Evolutionary conservation across 2,113 vertebrate species (phyloP), one percentile per base, ranked within the genome.

Genomic region (Pungitius pungitius): DNA sequence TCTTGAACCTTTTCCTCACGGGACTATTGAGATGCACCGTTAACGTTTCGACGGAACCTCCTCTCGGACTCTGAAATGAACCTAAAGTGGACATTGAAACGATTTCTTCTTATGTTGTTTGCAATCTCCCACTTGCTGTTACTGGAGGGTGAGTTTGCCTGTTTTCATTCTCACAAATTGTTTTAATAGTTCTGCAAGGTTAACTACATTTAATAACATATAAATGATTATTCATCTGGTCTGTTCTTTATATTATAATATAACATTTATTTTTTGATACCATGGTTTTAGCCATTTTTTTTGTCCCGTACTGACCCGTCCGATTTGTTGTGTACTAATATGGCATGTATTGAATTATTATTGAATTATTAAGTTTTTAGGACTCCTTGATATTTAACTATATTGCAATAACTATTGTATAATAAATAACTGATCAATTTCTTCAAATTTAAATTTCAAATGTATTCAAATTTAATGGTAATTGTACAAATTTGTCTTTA

Each of bases 41-140:
- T 95, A 94, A 92, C 90, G 87, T 90, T 82, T 87, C 92, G 88
- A 79, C 85, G 78, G 74, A 86, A 92, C 91, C 77, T 88, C 81
- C 83, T 69, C 82, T 92, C 86, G 93, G 93, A 93, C 93, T 86
- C 91, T 97, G 97, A 97, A 94, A 99, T 99, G 98, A 97, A 95
- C 92, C 90, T 95, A 91, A 94, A 93, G 93, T 93, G 93, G 93
- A 95, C 93, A 87, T 85, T 95, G 91, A 95, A 94, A 94, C 95
- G 95, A 88, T 95, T 96, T 96, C 94, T 95, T 94, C 95, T 91
- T 2, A 90, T 95, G 94, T 93, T 91, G 88, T 93, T 96, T 81
- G 94, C 95, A 85, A 73, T 97, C 92, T 93, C 93, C 82, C 91
- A 96, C 82, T 92, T 98, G 66, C 92, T 94, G 82, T 89, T 93